Evolutionary conservation across 2,113 vertebrate genomes (phyloP).

Genomic region (Plotosus lineatus): DNA sequence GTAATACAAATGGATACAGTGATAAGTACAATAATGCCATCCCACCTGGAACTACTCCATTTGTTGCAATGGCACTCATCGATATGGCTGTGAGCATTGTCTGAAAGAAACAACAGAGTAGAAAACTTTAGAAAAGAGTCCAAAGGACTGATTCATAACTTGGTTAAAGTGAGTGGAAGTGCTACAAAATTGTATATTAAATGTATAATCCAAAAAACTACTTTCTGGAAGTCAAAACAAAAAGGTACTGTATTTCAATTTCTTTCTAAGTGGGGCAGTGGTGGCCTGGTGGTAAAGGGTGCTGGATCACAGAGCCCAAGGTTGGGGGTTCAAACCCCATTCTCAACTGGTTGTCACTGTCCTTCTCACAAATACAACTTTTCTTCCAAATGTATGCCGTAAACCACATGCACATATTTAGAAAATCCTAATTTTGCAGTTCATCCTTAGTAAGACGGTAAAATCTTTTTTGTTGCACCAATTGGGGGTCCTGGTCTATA

Average conservation of each 20-base stretch:
- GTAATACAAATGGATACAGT: not conserved
- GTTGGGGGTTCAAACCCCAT: too few relatives aligned
- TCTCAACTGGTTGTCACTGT: too few relatives aligned
- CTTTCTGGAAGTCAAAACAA: too few relatives aligned
- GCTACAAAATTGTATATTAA: not conserved
- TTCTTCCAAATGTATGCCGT: not conserved
- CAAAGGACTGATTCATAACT: slow-evolving; percentile 1
- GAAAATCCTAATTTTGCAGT: not conserved
- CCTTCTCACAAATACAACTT: not conserved
- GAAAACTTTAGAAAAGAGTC: slow-evolving; percentile 2
- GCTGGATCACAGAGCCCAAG: too few relatives aligned
- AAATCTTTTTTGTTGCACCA: not conserved
- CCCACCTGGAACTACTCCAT: slow-evolving; percentile 93
- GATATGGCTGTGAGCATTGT: slow-evolving; percentile 97
- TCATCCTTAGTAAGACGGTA: not conserved
- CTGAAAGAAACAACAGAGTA: slow-evolving; percentile 64
- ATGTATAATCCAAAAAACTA: too few relatives aligned
- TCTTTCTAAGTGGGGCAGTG: too few relatives aligned
- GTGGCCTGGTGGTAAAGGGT: too few relatives aligned
- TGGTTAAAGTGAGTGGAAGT: not conserved
- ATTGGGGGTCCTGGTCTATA: not conserved
- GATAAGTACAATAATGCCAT: not conserved
- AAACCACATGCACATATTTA: not conserved
- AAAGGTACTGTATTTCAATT: too few relatives aligned
- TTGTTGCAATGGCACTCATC: slow-evolving; percentile 97